A percentile compares a stretch with the other conserved stretches of the same genome.
Conservation (phyloP, 1,140 invertebrate species). For the Chionoecetes opilio region DNA sequence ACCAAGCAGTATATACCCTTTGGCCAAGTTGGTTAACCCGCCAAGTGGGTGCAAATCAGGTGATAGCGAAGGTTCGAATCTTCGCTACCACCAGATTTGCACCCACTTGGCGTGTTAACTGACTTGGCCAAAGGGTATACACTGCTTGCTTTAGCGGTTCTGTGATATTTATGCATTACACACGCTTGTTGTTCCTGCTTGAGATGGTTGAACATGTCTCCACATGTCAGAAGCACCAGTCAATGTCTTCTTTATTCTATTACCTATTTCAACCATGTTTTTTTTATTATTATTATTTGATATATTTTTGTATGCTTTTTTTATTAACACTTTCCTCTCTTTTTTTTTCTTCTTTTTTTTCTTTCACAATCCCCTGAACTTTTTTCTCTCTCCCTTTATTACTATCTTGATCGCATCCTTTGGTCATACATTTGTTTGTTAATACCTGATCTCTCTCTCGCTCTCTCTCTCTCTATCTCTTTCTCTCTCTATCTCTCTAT, state of each 20-base stretch:
- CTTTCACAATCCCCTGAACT: no score
- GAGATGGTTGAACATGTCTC: neutral
- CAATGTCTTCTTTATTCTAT: slow-evolving; percentile 1
- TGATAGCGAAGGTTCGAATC: no score
- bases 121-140: no score
- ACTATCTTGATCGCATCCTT: neutral
- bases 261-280: neutral
- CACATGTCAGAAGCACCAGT: neutral
- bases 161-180: no score
- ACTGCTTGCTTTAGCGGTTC: no score
- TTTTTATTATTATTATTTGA: slow-evolving; percentile 3
- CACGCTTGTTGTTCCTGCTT: slow-evolving; percentile 30
- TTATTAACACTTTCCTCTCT: slow-evolving; percentile 1
- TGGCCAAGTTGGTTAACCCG: no score
- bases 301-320: neutral
- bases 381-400: neutral
- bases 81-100: no score
- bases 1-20: no score
- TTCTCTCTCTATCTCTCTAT: neutral
- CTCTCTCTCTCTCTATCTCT: slow-evolving; percentile 17
- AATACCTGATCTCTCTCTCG: no score
- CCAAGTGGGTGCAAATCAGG: no score
- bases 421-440: neutral
- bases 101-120: no score
- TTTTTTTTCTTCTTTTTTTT: neutral